Conservation (phyloP, 2,888 invertebrate genomes). For the Phlogophora meticulosa region DNA sequence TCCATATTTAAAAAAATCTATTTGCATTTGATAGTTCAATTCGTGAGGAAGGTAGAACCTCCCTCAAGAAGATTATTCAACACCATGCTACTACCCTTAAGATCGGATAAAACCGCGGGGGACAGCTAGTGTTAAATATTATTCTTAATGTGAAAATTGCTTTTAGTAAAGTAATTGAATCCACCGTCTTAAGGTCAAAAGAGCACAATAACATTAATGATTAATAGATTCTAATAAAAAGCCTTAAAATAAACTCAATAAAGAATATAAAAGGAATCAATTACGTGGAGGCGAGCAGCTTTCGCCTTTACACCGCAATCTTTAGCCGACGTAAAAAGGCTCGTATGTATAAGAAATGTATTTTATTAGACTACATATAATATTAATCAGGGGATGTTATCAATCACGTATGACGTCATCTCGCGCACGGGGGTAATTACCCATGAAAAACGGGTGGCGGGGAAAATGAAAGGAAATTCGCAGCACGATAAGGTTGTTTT, state of each 20-base stretch:
- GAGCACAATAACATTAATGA: constrained; percentile 3
- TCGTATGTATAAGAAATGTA: constrained; percentile 22
- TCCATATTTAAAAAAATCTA: too few species aligned
- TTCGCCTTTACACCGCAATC: constrained; percentile 9
- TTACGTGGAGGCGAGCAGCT: constrained; percentile 22
- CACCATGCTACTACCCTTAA: too few species aligned
- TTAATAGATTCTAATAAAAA: constrained; percentile 30
- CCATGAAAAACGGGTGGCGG: constrained; percentile 55
- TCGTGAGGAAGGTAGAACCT: too few species aligned
- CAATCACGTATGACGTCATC: constrained; percentile 65
- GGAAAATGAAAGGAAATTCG: constrained; percentile 50
- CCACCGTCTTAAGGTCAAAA: constrained; percentile 5
- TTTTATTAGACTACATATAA: constrained; percentile 62
- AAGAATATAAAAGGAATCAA: constrained; percentile 28
- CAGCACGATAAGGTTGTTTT: constrained; percentile 43
- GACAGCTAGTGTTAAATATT: too few species aligned
- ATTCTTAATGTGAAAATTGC: too few species aligned
- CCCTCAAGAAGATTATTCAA: too few species aligned
- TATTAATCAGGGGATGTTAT: constrained; percentile 64
- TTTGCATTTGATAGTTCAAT: too few species aligned
- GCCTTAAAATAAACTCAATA: neutral
- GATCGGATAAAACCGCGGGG: too few species aligned
- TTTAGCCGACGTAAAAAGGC: constrained; percentile 12
- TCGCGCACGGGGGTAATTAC: constrained; percentile 60
- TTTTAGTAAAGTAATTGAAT: constrained; percentile 3